phyloP scores from a whole-genome alignment of 2,113 vertebrate species.

The Ceratotherium simum region DNA sequence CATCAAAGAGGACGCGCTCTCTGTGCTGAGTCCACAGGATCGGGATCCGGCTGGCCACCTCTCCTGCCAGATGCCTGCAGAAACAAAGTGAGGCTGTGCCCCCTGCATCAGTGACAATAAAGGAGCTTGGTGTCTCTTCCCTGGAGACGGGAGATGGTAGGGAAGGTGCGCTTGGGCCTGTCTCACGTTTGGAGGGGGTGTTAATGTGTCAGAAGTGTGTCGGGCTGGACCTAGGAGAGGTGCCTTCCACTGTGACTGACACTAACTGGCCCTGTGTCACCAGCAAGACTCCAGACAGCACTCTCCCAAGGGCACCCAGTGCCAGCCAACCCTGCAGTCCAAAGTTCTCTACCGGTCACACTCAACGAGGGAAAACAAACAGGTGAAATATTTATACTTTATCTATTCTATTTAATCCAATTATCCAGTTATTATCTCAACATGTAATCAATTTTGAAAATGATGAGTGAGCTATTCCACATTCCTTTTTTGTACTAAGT shows the following conservation, averaged over 20 bases:
- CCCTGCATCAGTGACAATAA: not conserved
- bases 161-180: rapidly evolving
- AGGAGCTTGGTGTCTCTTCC: rapidly evolving
- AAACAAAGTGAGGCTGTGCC: not conserved
- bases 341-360: not conserved
- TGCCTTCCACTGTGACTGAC: rapidly evolving
- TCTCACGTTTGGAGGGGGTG: not conserved
- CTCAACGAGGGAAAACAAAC: not conserved
- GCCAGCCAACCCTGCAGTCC: not conserved
- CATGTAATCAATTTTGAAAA: not conserved
- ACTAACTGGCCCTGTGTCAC: rapidly evolving
- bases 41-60: not conserved
- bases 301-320: rapidly evolving
- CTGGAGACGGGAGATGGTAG: rapidly evolving
- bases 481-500: rapidly evolving
- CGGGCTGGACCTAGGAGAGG: not conserved
- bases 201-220: not conserved
- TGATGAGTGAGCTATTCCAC: not conserved
- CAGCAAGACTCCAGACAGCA: not conserved
- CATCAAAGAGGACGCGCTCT: no score
- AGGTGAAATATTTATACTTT: not conserved
- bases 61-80: not conserved
- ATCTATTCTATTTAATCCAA: not conserved
- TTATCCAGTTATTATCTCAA: not conserved
- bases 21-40: not conserved